These are phyloP conservation scores for Drosophila mulleri DNA, from an alignment of 2,888 invertebrate genomes.

Conservation along the genomic window DNA sequence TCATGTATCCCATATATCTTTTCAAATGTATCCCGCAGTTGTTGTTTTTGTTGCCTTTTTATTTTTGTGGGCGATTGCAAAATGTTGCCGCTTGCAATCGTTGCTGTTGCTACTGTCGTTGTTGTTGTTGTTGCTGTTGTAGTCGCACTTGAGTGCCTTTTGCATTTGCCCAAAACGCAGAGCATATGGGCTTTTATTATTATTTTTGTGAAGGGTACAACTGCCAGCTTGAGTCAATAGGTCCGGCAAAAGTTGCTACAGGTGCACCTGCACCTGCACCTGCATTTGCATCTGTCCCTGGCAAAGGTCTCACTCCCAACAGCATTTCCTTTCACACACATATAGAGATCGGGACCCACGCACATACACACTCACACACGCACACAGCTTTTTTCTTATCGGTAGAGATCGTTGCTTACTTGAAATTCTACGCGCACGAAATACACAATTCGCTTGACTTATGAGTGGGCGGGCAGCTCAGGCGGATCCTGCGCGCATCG, in stretches of 20 bases:
- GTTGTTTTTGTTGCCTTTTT: conserved; percentile 11
- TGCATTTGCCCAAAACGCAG: conserved; percentile 31
- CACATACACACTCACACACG: background rate
- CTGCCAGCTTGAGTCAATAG: conserved; percentile 29
- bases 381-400: conserved; percentile 3
- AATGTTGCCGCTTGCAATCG: conserved; percentile 36
- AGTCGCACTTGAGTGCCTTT: conserved; percentile 60
- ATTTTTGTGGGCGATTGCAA: conserved; percentile 50
- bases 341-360: background rate
- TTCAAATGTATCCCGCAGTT: conserved; percentile 28
- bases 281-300: conserved; percentile 29
- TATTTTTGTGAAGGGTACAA: conserved; percentile 43
- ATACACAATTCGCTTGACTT: conserved; percentile 10
- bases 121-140: conserved; percentile 7
- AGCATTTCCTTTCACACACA: conserved; percentile 43
- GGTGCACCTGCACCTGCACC: background rate
- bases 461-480: conserved; percentile 7
- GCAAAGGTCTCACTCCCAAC: conserved; percentile 43
- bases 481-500: conserved; percentile 43
- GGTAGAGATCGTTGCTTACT: conserved; percentile 54
- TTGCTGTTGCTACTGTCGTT: background rate
- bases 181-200: conserved; percentile 20
- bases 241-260: conserved; percentile 18
- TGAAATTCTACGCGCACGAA: conserved; percentile 57
- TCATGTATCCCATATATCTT: conserved; percentile 29